A percentile compares a stretch with the other conserved stretches of the same genome.
phyloP scores from a whole-genome alignment of 2,797 vertebrate species.

The Melanotaenia maccullochi region DNA sequence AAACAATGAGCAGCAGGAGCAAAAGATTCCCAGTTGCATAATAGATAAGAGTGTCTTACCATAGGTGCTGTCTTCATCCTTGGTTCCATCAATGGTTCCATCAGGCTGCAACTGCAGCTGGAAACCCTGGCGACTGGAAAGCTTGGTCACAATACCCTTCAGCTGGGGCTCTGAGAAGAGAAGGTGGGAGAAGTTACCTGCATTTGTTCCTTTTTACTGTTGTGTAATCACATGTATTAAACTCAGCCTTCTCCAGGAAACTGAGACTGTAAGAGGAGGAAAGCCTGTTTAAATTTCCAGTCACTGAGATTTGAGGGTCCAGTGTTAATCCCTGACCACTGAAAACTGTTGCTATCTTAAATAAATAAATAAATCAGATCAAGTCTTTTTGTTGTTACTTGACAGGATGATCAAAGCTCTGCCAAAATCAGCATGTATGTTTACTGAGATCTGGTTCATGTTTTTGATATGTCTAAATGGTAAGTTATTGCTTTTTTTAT shows the following conservation, averaged over 20 bases:
- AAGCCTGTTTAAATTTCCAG: conserved; percentile 26
- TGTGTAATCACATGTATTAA: conserved; percentile 31
- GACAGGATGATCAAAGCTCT: neutral
- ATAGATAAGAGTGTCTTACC: conserved; percentile 78
- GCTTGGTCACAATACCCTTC: conserved; percentile 98
- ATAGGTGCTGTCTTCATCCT: conserved; percentile 95
- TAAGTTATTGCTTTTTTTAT: too few species aligned
- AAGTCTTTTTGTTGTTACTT: conserved; percentile 5
- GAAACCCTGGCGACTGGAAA: conserved; percentile 96
- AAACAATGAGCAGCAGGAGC: neutral
- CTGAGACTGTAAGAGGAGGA: conserved; percentile 39
- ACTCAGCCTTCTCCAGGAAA: conserved; percentile 33
- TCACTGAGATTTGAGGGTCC: conserved; percentile 24
- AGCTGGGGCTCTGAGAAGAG: conserved; percentile 93
- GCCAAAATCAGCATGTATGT: neutral
- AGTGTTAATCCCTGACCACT: conserved; percentile 22
- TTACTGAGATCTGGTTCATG: neutral
- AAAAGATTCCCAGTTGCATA: neutral
- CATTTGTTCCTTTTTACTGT: conserved; percentile 24
- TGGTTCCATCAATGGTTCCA: conserved; percentile 96
- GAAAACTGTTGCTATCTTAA: conserved; percentile 12
- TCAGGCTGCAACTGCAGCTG: conserved; percentile 98
- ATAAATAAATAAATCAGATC: conserved; percentile 4
- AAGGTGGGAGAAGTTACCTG: conserved; percentile 25
- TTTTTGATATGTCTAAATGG: neutral